Evolutionary conservation across 2,888 invertebrate genomes (phyloP).

Genomic region (Prosopocoilus inquinatus): DNA sequence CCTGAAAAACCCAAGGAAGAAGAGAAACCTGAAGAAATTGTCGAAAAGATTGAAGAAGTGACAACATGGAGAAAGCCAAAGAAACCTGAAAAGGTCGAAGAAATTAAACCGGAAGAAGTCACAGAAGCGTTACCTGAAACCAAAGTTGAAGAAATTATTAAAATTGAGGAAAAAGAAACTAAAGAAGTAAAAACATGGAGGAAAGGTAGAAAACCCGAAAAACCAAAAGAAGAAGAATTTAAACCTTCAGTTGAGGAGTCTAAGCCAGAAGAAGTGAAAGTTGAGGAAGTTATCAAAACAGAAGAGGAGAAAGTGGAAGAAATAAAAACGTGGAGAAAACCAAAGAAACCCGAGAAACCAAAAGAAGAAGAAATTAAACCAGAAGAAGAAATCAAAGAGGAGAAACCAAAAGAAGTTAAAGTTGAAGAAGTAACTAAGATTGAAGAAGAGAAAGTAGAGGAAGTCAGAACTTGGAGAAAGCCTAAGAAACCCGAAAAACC

Average conservation of each 20-base stretch:
- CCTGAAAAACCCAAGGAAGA: not conserved
- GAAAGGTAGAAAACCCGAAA: slow-evolving; percentile 29
- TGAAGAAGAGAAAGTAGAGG: slow-evolving; percentile 25
- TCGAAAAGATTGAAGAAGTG: slow-evolving; percentile 13
- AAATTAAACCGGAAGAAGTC: not conserved
- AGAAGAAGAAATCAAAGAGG: slow-evolving; percentile 37
- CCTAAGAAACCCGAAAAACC: slow-evolving; percentile 6
- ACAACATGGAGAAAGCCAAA: slow-evolving; percentile 27
- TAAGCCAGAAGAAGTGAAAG: slow-evolving; percentile 37
- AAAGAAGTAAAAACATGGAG: slow-evolving; percentile 19
- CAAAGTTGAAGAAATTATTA: slow-evolving; percentile 48
- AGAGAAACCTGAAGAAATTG: not conserved
- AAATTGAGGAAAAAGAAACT: slow-evolving; percentile 4
- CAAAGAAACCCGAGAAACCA: slow-evolving; percentile 17
- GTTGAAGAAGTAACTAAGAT: slow-evolving; percentile 24
- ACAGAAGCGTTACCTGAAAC: slow-evolving; percentile 22
- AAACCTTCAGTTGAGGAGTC: slow-evolving; percentile 44
- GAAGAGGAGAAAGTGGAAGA: slow-evolving; percentile 21
- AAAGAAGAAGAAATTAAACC: slow-evolving; percentile 28
- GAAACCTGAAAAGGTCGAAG: slow-evolving; percentile 17
- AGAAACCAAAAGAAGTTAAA: slow-evolving; percentile 45
- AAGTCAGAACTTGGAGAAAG: slow-evolving; percentile 20
- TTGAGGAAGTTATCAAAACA: slow-evolving; percentile 12
- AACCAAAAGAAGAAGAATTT: slow-evolving; percentile 34
- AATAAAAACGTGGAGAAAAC: slow-evolving; percentile 22